A percentile compares a stretch with the other conserved stretches of the same genome.
Evolutionary conservation across 2,888 invertebrate genomes (phyloP).

Genomic region (Eupithecia exiguata): DNA sequence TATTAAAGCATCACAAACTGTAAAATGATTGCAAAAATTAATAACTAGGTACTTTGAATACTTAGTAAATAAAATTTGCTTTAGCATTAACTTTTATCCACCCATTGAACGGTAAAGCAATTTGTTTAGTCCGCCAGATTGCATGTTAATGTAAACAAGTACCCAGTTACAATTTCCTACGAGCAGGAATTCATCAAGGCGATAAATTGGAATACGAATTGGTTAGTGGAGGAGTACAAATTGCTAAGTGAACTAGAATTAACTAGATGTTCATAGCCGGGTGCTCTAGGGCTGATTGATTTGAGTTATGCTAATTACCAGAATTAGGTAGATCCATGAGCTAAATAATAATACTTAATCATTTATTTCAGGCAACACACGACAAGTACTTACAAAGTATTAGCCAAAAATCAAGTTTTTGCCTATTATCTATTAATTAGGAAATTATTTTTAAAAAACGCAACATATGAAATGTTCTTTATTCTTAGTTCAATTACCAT

Average conservation of each 20-base stretch:
- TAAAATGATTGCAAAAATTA: no score
- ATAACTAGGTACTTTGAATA: no score
- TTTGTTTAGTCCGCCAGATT: background rate
- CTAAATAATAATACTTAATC: no score
- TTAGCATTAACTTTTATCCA: background rate
- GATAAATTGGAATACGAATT: slow-evolving; percentile 16
- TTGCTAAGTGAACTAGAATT: slow-evolving; percentile 17
- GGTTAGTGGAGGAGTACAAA: slow-evolving; percentile 16
- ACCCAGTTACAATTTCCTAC: slow-evolving; percentile 4
- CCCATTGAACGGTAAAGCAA: background rate
- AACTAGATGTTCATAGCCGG: slow-evolving; percentile 6
- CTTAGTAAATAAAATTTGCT: no score
- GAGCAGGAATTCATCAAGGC: slow-evolving; percentile 18
- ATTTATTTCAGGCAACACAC: no score
- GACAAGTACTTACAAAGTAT: no score
- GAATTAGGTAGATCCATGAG: background rate
- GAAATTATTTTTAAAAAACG: no score
- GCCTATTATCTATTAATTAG: no score
- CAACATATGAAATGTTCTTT: no score
- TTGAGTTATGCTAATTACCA: background rate
- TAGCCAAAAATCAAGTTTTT: no score
- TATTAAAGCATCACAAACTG: no score
- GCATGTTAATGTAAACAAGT: slow-evolving; percentile 11
- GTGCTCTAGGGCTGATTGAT: background rate
- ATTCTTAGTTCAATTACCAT: no score